These are phyloP conservation scores for Megathymus violae DNA, from an alignment of 1,140 invertebrate species.

Conservation along the genomic window DNA sequence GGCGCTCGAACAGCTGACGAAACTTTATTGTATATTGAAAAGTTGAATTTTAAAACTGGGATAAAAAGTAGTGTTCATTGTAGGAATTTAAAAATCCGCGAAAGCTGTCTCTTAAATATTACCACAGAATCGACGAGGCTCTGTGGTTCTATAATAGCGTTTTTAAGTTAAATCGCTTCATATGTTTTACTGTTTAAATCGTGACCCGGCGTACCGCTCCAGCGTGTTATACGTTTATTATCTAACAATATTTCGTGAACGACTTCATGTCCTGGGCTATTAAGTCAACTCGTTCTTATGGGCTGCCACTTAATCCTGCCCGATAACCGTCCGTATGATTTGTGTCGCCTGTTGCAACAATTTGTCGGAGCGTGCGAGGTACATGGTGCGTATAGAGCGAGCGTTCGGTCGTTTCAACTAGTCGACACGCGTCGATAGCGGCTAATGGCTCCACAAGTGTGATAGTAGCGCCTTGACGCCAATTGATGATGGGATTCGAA, in stretches of 20 bases:
- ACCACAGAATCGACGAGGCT: too few relatives aligned
- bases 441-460: slow-evolving; percentile 11
- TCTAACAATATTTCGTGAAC: slow-evolving; percentile 22
- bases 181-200: not conserved
- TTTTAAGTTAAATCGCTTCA: too few relatives aligned
- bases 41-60: too few relatives aligned
- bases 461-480: not conserved
- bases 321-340: slow-evolving; percentile 29
- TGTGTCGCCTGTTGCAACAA: slow-evolving; percentile 20
- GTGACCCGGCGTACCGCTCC: slow-evolving; percentile 4
- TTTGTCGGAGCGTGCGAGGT: slow-evolving; percentile 21
- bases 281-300: slow-evolving; percentile 21
- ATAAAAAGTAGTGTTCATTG: too few relatives aligned
- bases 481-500: not conserved
- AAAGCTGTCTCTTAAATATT: too few relatives aligned
- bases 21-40: too few relatives aligned
- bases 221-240: slow-evolving; percentile 19
- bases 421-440: not conserved
- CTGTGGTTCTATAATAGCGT: too few relatives aligned
- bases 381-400: slow-evolving; percentile 16
- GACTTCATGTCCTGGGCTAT: slow-evolving; percentile 15
- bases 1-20: too few relatives aligned
- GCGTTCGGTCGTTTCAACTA: slow-evolving; percentile 3
- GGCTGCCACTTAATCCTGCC: slow-evolving; percentile 19
- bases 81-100: too few relatives aligned